Base-by-base conservation (phyloP, 2,113 vertebrate species). In the Clarias magur region DNA sequence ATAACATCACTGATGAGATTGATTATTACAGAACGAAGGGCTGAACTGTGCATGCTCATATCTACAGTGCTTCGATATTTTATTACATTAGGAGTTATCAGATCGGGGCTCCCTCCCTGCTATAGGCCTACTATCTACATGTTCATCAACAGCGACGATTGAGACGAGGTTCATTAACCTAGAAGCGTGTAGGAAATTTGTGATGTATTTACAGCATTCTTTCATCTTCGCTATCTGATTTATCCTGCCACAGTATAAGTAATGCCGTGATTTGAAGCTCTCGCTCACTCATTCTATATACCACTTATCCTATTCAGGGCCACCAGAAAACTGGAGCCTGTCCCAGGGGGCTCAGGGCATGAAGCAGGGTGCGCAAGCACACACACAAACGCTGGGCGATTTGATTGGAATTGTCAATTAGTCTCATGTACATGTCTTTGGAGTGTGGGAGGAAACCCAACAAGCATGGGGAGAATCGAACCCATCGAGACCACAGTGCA, bases 1-100 rank as follows among this genome's bases (percentile, higher is more conserved):
- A 68, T 48, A 75, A 54, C 81, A 86, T 87, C 72, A 42, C 87
- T 86, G 87, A 83, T 88, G 54, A 38, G 56, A 65, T 83, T 38
- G 73, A 80, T 63, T 76, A 80, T 80, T 65, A 57, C 15, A 70
- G 78, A n/a, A 17, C 23, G 25, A 27, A 62, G 25, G 34, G 10
- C n/a, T 42, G 72, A 38, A 38, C 54, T 70, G 60, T 42, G 70
- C 70, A 78, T 25, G 73, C 8, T 73, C 27, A 54, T 57, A 80
- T 38, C 65, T 79, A 4, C 75, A 57, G 57, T 23, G 21, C 67
- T 72, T 38, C 38, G 57, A 88, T 81, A 19, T 65, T 48, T 53
- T 68, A 62, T 78, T 62, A 38, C 68, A 53, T 65, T 23, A 67
- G 78, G 57, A 72, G 67, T 76, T 81, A 87, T 89, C 76, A 75